Evolutionary conservation across 2,888 invertebrate species (phyloP).

Genomic region (Hyposoter didymator): DNA sequence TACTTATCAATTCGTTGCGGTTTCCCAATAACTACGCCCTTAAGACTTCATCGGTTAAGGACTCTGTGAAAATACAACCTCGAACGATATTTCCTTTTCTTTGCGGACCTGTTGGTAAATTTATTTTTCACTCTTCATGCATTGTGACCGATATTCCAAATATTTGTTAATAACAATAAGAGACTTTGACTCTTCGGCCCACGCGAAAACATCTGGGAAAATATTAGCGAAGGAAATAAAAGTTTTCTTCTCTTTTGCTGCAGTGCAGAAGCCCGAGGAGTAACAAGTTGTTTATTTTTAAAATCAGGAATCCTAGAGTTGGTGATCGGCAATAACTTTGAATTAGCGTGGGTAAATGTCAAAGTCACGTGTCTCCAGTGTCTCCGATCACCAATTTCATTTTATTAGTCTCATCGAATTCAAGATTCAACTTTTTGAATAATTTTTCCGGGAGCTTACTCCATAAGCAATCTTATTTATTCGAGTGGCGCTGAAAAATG

Average conservation of each 20-base stretch:
- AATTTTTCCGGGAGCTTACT: background rate
- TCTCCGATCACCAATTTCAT: background rate
- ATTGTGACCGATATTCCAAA: background rate
- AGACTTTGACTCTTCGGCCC: background rate
- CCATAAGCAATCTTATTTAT: background rate
- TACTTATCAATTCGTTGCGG: background rate
- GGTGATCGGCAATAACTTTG: background rate
- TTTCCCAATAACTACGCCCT: background rate
- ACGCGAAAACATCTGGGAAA: background rate
- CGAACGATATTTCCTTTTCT: background rate
- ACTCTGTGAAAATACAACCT: background rate
- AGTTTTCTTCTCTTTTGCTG: background rate
- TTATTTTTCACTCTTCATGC: background rate
- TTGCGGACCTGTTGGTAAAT: background rate
- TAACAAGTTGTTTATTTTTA: background rate
- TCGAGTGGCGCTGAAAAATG: background rate
- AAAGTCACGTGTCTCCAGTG: constrained; percentile 11
- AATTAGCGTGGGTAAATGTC: background rate
- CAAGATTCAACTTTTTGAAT: background rate
- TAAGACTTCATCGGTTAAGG: background rate
- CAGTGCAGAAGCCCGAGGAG: background rate
- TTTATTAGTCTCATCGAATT: background rate
- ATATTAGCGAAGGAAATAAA: no score
- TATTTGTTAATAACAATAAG: background rate
- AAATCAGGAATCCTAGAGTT: background rate